Evolutionary conservation across 1,140 invertebrate species (phyloP).

Genomic region (Aricia agestis): DNA sequence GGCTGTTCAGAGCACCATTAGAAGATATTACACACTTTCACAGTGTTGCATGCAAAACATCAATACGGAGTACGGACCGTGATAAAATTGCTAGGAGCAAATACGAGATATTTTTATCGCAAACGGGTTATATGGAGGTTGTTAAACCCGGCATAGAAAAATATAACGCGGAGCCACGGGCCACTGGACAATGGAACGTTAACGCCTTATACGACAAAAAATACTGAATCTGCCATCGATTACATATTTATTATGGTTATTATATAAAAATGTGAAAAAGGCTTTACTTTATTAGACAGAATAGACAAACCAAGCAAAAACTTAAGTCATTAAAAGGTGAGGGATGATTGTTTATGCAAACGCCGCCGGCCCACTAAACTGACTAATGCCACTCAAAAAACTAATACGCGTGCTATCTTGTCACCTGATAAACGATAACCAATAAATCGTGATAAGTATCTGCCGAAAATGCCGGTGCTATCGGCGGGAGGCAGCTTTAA

Average conservation of each 20-base stretch:
- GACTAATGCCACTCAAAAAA: conserved; percentile 2
- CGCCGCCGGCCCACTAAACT: not conserved
- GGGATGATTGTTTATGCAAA: not conserved
- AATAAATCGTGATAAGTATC: conserved; percentile 9
- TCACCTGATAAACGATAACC: conserved; percentile 8
- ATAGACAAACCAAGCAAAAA: too few species aligned
- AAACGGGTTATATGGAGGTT: conserved; percentile 2
- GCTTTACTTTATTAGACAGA: too few species aligned
- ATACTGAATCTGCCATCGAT: not conserved
- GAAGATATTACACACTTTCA: too few species aligned
- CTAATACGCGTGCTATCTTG: conserved; percentile 11
- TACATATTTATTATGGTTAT: too few species aligned
- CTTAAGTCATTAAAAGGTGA: not conserved
- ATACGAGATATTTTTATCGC: conserved; percentile 4
- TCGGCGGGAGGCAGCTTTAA: not conserved
- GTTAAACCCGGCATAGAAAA: conserved; percentile 9
- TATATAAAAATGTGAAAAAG: too few species aligned
- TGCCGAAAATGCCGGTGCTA: not conserved
- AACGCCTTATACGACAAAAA: not conserved
- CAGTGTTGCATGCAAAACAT: not conserved
- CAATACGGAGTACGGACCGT: not conserved
- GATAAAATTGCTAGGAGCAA: not conserved
- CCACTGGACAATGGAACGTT: not conserved
- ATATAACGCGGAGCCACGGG: conserved; percentile 3
- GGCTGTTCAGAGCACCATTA: too few species aligned